These are phyloP conservation scores for Bombus waltoni DNA, from an alignment of 1,140 invertebrate genomes.

Conservation along the genomic window DNA sequence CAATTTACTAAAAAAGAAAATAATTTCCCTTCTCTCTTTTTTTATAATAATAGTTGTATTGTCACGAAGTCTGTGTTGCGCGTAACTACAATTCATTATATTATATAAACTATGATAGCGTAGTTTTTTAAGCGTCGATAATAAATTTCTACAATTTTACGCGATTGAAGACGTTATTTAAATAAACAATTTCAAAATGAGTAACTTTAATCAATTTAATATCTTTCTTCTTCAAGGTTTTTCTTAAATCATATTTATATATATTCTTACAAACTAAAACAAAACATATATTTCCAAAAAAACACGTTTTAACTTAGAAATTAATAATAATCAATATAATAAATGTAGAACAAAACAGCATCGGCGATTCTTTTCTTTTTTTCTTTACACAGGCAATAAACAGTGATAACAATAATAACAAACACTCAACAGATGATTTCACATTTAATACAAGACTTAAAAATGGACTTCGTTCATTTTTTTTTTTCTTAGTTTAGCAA, in stretches of 20 bases:
- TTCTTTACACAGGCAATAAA: constrained; percentile 64
- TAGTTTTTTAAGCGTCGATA: constrained; percentile 65
- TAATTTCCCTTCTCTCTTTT: neutral
- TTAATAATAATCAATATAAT: constrained; percentile 21
- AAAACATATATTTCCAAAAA: neutral
- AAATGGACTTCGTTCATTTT: constrained; percentile 33
- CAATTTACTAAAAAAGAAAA: constrained; percentile 23
- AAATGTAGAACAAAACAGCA: constrained; percentile 58
- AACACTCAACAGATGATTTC: constrained; percentile 71
- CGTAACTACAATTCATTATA: constrained; percentile 63
- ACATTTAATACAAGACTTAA: constrained; percentile 39
- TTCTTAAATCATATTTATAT: constrained; percentile 65
- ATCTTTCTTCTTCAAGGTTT: neutral
- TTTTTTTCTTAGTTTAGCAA: constrained; percentile 74
- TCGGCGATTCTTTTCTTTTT: constrained; percentile 30
- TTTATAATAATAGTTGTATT: constrained; percentile 66
- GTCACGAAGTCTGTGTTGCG: constrained; percentile 65
- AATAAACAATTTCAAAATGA: constrained; percentile 73
- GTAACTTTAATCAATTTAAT: constrained; percentile 41
- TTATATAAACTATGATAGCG: constrained; percentile 56
- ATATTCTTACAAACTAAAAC: constrained; percentile 32
- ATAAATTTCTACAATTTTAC: constrained; percentile 72
- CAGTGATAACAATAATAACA: constrained; percentile 71
- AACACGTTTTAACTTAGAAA: neutral
- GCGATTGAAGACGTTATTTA: constrained; percentile 72